Base-by-base conservation (phyloP, 1,140 invertebrate genomes). In the Kradibia gibbosae region DNA sequence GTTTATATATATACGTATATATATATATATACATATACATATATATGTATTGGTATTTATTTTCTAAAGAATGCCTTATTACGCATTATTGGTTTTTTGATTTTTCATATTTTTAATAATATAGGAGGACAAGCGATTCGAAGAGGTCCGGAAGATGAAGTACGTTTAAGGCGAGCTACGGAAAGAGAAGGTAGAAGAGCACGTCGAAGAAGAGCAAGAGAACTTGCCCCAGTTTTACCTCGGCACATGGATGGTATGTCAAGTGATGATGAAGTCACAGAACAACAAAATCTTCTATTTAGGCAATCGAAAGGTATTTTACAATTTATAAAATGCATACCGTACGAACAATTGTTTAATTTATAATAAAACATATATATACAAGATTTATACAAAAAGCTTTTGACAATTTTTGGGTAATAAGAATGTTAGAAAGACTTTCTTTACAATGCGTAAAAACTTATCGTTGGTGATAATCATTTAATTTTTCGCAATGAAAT, bases 231-330 rank as follows among this genome's bases (percentile, higher is more conserved):
- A n/a, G 92, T 88, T 73, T 83, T 91, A 62, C 88, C 91, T 3
- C 92, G 93, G 50, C 98, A 99, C 88, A 94, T 96, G 79, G 98
- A 99, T 89, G 98, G 98, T 1, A 95, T 98, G 93, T 98, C 97
- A n/a, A 98, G 97, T 86, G 98, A 99, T 91, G 98, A 99, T 89
- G 98, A 99, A 92, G 95, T 98, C 86, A 95, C 96, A 1, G 96
- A 97, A 89, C 94, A 95, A 85, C 95, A 96, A 85, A 93, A 95
- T 85, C 91, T 94, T 76, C 93, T 94, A 75, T 95, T 95, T 88
- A 93, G 93, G 84, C 88, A 90, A 86, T 82, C 87, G 7, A 90
- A 92, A 88, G 90, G 92, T 92, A 81, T 62, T 62, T 72, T 31
- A 70, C 3, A 57, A 25, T 25, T 20, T 5, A 57, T 25, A 57